Evolutionary conservation across 1,140 invertebrate genomes (phyloP).

Genomic region (Drosophila subpulchrella): DNA sequence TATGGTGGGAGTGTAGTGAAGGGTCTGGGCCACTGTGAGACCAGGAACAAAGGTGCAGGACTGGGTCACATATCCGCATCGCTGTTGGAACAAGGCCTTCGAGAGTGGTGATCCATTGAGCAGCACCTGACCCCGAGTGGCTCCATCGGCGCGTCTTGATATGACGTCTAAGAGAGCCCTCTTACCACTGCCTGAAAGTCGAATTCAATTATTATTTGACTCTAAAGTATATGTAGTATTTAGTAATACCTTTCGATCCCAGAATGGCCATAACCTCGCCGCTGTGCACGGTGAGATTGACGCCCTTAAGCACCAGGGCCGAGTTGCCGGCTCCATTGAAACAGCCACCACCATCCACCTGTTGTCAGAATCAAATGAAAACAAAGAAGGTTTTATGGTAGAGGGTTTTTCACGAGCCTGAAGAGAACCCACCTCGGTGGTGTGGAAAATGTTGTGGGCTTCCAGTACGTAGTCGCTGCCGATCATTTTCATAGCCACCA

Average conservation of each 20-base stretch:
- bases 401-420: not conserved
- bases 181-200: slow-evolving; percentile 91
- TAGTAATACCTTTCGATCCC: slow-evolving; percentile 92
- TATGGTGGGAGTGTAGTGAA: slow-evolving; percentile 92
- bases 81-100: slow-evolving; percentile 91
- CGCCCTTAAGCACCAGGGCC: slow-evolving; percentile 94
- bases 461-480: slow-evolving; percentile 94
- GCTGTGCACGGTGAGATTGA: slow-evolving; percentile 94
- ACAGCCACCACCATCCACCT: slow-evolving; percentile 92
- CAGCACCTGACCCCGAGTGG: slow-evolving; percentile 92
- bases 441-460: slow-evolving; percentile 94
- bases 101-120: slow-evolving; percentile 93
- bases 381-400: slow-evolving; percentile 40
- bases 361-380: slow-evolving; percentile 32
- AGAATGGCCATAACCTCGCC: slow-evolving; percentile 96
- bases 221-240: not conserved
- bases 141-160: slow-evolving; percentile 90
- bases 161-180: slow-evolving; percentile 95
- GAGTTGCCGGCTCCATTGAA: slow-evolving; percentile 92
- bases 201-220: not conserved
- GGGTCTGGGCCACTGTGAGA: slow-evolving; percentile 93
- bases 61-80: slow-evolving; percentile 94
- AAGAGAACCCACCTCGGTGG: slow-evolving; percentile 90
- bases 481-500: slow-evolving; percentile 87
- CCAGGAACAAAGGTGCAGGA: slow-evolving; percentile 93